Evolutionary conservation across 2,888 invertebrate species (phyloP).

Genomic region (Strigamia transsilvanica): DNA sequence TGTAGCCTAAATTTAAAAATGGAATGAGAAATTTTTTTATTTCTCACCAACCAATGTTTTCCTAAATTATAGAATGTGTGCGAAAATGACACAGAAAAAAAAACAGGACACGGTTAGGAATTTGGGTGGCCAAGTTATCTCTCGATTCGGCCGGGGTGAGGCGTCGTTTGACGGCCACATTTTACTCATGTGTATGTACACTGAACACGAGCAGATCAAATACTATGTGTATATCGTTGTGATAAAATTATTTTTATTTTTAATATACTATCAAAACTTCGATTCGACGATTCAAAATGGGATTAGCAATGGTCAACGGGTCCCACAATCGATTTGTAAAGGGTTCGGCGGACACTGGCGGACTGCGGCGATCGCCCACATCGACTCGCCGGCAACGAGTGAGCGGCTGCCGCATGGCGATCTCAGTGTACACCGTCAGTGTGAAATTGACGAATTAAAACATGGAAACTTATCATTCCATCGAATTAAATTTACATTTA

Average conservation of each 20-base stretch:
- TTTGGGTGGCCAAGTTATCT: slow-evolving; percentile 33
- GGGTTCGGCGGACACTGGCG: neutral
- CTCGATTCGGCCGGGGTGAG: slow-evolving; percentile 26
- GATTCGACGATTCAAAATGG: neutral
- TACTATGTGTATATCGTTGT: too few relatives aligned
- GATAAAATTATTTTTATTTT: neutral
- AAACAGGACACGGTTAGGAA: slow-evolving; percentile 21
- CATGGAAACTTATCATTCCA: too few relatives aligned
- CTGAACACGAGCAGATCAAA: neutral
- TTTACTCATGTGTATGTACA: neutral
- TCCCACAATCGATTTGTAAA: neutral
- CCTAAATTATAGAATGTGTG: neutral
- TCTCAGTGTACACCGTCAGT: neutral
- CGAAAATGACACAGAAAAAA: neutral
- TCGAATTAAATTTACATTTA: too few relatives aligned
- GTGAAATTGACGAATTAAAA: neutral
- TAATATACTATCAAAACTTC: neutral
- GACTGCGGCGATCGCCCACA: slow-evolving; percentile 9
- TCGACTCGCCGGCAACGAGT: slow-evolving; percentile 9
- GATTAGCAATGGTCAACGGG: neutral
- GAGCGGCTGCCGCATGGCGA: slow-evolving; percentile 17
- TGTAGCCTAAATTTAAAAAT: slow-evolving; percentile 6
- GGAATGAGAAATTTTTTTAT: neutral
- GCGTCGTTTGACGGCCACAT: slow-evolving; percentile 32
- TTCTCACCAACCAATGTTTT: neutral